Evolutionary conservation across 2,888 invertebrate species (phyloP).

Genomic region (Caenorhabditis sp.): DNA sequence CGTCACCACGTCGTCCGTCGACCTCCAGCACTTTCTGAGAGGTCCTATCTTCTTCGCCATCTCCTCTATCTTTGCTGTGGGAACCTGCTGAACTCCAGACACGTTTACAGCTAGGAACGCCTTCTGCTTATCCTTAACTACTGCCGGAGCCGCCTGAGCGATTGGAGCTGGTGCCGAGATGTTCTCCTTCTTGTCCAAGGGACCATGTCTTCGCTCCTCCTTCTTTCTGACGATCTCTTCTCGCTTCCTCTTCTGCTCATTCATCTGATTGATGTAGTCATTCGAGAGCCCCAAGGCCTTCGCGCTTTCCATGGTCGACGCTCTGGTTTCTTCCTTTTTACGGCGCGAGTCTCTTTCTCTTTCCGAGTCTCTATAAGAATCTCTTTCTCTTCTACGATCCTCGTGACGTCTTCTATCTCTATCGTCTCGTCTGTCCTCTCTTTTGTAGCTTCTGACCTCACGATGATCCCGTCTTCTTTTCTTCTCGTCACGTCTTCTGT

Average conservation of each 20-base stretch:
- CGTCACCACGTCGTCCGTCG: constrained; percentile 73
- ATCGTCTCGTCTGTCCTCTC: constrained; percentile 32
- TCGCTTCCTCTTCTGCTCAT: constrained; percentile 79
- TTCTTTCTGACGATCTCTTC: constrained; percentile 78
- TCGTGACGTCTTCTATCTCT: constrained; percentile 44
- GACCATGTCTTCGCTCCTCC: constrained; percentile 66
- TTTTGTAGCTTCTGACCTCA: constrained; percentile 31
- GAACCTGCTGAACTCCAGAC: constrained; percentile 71
- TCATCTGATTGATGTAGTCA: constrained; percentile 80
- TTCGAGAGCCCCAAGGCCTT: constrained; percentile 79
- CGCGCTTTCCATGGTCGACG: constrained; percentile 74
- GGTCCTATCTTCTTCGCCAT: constrained; percentile 69
- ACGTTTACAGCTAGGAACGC: constrained; percentile 79
- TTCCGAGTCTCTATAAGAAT: constrained; percentile 16
- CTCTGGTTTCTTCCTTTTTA: constrained; percentile 36
- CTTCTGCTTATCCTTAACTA: constrained; percentile 62
- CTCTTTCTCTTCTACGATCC: background rate
- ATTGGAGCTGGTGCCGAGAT: background rate
- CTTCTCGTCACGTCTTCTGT: constrained; percentile 42
- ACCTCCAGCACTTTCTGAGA: constrained; percentile 79
- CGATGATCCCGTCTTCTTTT: constrained; percentile 12
- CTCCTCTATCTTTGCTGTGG: constrained; percentile 54
- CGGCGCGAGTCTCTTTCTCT: constrained; percentile 25
- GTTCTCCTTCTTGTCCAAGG: constrained; percentile 24
- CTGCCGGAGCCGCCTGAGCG: background rate